phyloP scores from a whole-genome alignment of 1,140 invertebrate genomes.

The Drosophila hydei region DNA sequence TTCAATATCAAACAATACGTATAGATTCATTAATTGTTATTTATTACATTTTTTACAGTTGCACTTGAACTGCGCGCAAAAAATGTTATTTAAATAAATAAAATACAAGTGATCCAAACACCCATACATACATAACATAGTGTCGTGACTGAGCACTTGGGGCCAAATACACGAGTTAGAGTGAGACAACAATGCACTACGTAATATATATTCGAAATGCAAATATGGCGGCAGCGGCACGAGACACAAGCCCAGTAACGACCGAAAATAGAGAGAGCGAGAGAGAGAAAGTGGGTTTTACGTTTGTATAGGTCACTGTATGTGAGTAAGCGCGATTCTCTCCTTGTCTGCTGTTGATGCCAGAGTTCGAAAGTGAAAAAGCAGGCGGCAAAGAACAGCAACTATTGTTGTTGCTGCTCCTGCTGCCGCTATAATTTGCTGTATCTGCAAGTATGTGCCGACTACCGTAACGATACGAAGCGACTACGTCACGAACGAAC shows the following conservation, averaged over 20 bases:
- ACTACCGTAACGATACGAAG: constrained; percentile 21
- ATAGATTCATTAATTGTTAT: constrained; percentile 33
- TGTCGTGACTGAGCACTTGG: constrained; percentile 45
- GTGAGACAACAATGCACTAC: constrained; percentile 66
- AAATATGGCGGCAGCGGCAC: constrained; percentile 76
- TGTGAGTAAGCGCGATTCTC: constrained; percentile 8
- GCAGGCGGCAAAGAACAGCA: constrained; percentile 43
- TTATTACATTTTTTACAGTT: constrained; percentile 8
- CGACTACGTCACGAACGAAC: constrained; percentile 34
- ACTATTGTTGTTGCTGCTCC: constrained; percentile 33
- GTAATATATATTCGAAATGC: constrained; percentile 73
- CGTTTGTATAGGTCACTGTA: constrained; percentile 19
- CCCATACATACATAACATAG: constrained; percentile 5
- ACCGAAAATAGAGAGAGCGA: constrained; percentile 21
- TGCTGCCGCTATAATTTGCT: constrained; percentile 35
- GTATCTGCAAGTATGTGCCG: constrained; percentile 74
- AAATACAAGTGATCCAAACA: constrained; percentile 64
- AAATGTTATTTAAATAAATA: constrained; percentile 75
- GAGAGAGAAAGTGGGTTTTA: constrained; percentile 18
- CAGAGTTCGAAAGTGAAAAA: constrained; percentile 58
- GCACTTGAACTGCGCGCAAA: constrained; percentile 69
- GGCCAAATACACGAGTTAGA: constrained; percentile 43
- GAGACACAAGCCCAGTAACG: constrained; percentile 44
- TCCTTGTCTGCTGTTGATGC: constrained; percentile 36
- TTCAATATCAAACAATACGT: constrained; percentile 24